A percentile compares a stretch with the other conserved stretches of the same genome.
phyloP scores from a whole-genome alignment of 2,797 vertebrate species.

The Onychomys arenicola region DNA sequence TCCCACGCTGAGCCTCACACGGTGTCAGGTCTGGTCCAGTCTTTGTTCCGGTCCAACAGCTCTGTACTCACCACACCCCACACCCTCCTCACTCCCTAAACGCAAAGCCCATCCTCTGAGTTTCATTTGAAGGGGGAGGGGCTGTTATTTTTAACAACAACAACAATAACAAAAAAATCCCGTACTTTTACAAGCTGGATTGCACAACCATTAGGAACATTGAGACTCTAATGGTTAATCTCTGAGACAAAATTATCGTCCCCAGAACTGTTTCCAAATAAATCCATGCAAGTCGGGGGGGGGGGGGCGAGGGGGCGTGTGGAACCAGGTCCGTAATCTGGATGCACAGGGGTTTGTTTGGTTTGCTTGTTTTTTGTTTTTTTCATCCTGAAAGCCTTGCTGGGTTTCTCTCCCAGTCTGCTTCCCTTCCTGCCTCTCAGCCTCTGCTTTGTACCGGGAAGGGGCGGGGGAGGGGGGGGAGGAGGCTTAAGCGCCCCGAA shows the following conservation, averaged over 20 bases:
- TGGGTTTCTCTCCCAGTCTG: background rate
- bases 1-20: slow-evolving; percentile 79
- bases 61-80: slow-evolving; percentile 72
- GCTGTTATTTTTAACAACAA: background rate
- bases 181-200: slow-evolving; percentile 78
- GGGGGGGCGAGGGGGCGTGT: background rate
- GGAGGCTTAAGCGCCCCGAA: slow-evolving; percentile 12
- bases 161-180: background rate
- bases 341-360: background rate
- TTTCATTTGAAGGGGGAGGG: background rate
- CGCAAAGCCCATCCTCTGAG: background rate
- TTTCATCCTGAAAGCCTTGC: slow-evolving; percentile 6
- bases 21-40: slow-evolving; percentile 77
- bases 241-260: slow-evolving; percentile 49
- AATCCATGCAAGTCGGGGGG: background rate
- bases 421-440: background rate
- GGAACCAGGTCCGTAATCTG: background rate
- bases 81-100: slow-evolving; percentile 42
- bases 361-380: background rate
- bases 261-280: slow-evolving; percentile 60
- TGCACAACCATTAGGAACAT: slow-evolving; percentile 75
- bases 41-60: slow-evolving; percentile 87
- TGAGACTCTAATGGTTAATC: slow-evolving; percentile 63
- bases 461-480: background rate
- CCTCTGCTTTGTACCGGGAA: slow-evolving; percentile 51